Evolutionary conservation across 2,888 invertebrate species (phyloP).

Genomic region (Agrilus biguttatus): DNA sequence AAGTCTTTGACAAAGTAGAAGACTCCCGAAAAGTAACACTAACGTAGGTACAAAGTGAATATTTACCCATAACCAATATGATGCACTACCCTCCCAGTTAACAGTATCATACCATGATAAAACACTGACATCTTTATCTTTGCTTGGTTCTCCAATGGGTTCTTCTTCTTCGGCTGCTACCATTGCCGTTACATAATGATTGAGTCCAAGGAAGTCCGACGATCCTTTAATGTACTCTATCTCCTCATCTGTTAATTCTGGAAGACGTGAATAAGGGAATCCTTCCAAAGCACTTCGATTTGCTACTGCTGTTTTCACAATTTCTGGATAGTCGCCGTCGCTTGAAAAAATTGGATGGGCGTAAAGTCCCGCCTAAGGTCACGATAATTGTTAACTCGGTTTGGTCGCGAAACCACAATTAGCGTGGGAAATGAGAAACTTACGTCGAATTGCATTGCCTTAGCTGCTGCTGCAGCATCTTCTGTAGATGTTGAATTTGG

Average conservation of each 20-base stretch:
- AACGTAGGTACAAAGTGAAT: too few relatives aligned
- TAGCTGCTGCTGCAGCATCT: too few relatives aligned
- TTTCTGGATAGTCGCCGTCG: constrained; percentile 50
- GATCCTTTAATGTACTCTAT: constrained; percentile 42
- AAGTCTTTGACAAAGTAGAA: too few relatives aligned
- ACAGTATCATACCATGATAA: constrained; percentile 1
- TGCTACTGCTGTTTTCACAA: constrained; percentile 45
- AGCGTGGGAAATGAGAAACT: neutral
- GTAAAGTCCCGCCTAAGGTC: neutral
- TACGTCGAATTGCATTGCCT: too few relatives aligned
- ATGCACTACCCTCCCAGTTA: constrained; percentile 4
- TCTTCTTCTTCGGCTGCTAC: constrained; percentile 12
- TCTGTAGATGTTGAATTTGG: too few relatives aligned
- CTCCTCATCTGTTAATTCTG: constrained; percentile 44
- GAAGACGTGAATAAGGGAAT: constrained; percentile 44
- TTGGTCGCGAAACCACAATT: too few relatives aligned
- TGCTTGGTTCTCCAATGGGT: constrained; percentile 2
- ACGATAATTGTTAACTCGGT: too few relatives aligned
- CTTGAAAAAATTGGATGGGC: constrained; percentile 34
- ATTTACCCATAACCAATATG: too few relatives aligned
- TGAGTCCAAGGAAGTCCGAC: constrained; percentile 59
- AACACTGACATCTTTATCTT: constrained; percentile 3
- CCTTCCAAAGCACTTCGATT: constrained; percentile 43
- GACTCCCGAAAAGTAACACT: too few relatives aligned
- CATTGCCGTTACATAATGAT: constrained; percentile 52